A percentile compares a stretch with the other conserved stretches of the same genome.
phyloP scores from a whole-genome alignment of 2,113 vertebrate genomes.

The Thryonomys swinderianus region DNA sequence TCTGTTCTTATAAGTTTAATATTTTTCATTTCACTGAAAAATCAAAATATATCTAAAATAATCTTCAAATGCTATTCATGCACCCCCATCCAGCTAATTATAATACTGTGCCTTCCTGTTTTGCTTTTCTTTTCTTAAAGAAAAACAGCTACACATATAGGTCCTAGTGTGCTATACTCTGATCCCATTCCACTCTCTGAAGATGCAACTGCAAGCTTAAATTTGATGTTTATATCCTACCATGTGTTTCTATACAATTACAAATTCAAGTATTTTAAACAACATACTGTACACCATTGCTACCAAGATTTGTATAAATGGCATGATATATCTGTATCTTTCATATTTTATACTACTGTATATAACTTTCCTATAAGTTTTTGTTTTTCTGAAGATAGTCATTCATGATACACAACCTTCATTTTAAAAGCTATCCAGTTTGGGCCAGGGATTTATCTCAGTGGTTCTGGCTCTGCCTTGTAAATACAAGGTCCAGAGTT shows the following conservation, averaged over 20 bases:
- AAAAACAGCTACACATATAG: not conserved
- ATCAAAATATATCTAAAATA: not conserved
- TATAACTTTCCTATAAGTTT: not conserved
- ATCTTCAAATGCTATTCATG: not conserved
- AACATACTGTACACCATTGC: not conserved
- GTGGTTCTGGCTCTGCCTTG: too few species aligned
- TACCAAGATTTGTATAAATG: not conserved
- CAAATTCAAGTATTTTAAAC: conserved; percentile 44
- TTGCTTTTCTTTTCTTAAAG: not conserved
- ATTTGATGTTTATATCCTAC: conserved; percentile 47
- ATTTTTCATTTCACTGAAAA: not conserved
- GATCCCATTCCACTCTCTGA: conserved; percentile 9
- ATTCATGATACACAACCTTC: not conserved
- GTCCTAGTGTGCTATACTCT: not conserved
- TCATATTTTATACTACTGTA: not conserved
- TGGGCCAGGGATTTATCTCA: too few species aligned
- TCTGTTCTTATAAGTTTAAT: too few species aligned
- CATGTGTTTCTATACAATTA: conserved; percentile 27
- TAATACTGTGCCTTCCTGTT: conserved; percentile 28
- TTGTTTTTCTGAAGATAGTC: conserved; percentile 25
- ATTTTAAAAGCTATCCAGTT: conserved; percentile 39
- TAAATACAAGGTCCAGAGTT: too few species aligned
- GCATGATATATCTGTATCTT: not conserved
- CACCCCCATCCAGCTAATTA: conserved; percentile 4
- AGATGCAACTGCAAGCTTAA: conserved; percentile 34